Conservation (phyloP, 1,140 invertebrate genomes). For the Dinothrombium tinctorium region DNA sequence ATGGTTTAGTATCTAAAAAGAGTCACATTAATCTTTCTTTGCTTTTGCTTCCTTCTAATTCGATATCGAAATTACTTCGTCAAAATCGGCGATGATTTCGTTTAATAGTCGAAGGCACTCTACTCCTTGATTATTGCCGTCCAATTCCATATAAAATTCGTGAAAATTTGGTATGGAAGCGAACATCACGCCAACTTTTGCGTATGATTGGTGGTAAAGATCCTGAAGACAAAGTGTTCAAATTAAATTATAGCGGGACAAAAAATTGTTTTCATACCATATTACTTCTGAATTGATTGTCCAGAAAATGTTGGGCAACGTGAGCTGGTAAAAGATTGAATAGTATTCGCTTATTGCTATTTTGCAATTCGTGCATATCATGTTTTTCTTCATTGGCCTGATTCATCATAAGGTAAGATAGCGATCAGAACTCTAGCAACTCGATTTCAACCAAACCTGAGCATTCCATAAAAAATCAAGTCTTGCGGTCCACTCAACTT, state of each 20-base stretch:
- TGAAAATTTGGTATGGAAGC: constrained; percentile 87
- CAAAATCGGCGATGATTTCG: constrained; percentile 83
- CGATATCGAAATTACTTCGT: constrained; percentile 30
- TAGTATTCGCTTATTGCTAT: constrained; percentile 55
- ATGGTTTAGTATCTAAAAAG: constrained; percentile 38
- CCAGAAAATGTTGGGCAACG: constrained; percentile 74
- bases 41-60: too few species aligned
- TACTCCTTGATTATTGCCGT: constrained; percentile 73
- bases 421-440: not conserved
- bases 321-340: constrained; percentile 78
- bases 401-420: not conserved
- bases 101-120: constrained; percentile 61
- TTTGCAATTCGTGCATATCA: constrained; percentile 70
- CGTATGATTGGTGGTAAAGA: constrained; percentile 79
- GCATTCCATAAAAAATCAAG: constrained; percentile 61
- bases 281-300: constrained; percentile 60
- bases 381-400: constrained; percentile 64
- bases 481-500: constrained; percentile 46
- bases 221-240: constrained; percentile 34
- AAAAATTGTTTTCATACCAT: constrained; percentile 32
- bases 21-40: constrained; percentile 20
- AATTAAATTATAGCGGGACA: not conserved
- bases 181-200: constrained; percentile 70
- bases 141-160: constrained; percentile 82
- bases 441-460: not conserved